A percentile compares a stretch with the other conserved stretches of the same genome.
phyloP scores from a whole-genome alignment of 2,113 vertebrate species.

The Hypanus sabinus region DNA sequence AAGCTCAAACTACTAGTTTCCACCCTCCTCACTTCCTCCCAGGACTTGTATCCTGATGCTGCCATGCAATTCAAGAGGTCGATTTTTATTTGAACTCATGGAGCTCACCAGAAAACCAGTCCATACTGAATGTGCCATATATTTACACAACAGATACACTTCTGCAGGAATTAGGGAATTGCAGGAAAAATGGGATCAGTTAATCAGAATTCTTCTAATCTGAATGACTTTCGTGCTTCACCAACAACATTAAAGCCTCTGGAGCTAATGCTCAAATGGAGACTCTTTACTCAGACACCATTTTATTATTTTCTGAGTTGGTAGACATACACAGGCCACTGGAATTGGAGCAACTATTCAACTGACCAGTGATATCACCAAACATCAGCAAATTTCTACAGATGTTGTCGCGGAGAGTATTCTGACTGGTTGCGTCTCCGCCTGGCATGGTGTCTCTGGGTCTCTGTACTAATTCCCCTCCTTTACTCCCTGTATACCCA shows the following conservation, averaged over 20 bases:
- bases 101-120: not conserved
- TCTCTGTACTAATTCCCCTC: too few relatives aligned
- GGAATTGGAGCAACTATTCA: not conserved
- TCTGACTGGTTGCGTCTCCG: too few relatives aligned
- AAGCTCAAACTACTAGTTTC: not conserved
- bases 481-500: too few relatives aligned
- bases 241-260: not conserved
- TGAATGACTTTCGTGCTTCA: not conserved
- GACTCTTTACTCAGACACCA: not conserved
- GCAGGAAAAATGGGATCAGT: not conserved
- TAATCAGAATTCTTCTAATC: not conserved
- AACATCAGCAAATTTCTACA: too few relatives aligned
- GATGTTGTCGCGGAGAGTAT: too few relatives aligned
- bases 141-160: not conserved
- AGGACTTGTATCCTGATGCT: not conserved
- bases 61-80: not conserved
- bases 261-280: not conserved
- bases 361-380: too few relatives aligned
- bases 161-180: not conserved
- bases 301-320: not conserved
- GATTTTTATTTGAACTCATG: not conserved
- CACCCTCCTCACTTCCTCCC: not conserved
- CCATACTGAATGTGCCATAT: too few relatives aligned
- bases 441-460: too few relatives aligned
- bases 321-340: not conserved